These are phyloP conservation scores for Actinia equina DNA, from an alignment of 64 coral and sea anemone species.

Conservation along the genomic window DNA sequence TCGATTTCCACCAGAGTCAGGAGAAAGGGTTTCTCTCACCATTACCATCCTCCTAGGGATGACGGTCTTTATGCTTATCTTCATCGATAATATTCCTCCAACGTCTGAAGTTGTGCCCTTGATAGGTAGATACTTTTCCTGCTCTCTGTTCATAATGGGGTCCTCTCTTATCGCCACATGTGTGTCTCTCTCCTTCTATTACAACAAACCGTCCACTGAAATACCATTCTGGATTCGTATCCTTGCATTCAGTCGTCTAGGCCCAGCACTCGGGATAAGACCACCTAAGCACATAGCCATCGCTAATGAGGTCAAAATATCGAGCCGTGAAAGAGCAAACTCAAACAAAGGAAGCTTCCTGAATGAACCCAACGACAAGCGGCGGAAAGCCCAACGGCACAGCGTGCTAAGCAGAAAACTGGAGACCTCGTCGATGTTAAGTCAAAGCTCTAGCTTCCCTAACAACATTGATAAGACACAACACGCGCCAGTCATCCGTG, in stretches of 20 bases:
- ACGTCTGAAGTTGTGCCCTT: constrained; percentile 21
- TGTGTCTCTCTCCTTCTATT: constrained; percentile 13
- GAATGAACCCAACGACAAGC: not conserved
- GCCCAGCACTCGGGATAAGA: constrained; percentile 1
- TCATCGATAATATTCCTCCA: constrained; percentile 38
- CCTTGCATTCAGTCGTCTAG: constrained; percentile 11
- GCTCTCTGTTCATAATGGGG: constrained; percentile 17
- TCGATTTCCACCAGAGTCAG: constrained; percentile 35
- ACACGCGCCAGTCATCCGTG: not conserved
- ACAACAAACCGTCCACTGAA: not conserved
- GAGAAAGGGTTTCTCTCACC: constrained; percentile 22
- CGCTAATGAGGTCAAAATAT: not conserved
- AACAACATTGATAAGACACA: not conserved
- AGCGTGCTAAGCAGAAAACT: not conserved
- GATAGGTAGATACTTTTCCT: constrained; percentile 29
- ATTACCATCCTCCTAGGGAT: constrained; percentile 37
- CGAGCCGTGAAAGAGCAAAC: not conserved
- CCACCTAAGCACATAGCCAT: not conserved
- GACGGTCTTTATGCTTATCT: constrained; percentile 44
- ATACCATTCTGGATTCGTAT: constrained; percentile 26
- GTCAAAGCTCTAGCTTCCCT: constrained; percentile 14
- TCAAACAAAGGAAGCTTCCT: not conserved
- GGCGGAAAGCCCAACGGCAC: not conserved
- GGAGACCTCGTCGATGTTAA: not conserved
- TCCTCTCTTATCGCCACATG: constrained; percentile 26